These are phyloP conservation scores for Eptatretus burgeri DNA, from an alignment of 2,113 vertebrate species.

Conservation along the genomic window DNA sequence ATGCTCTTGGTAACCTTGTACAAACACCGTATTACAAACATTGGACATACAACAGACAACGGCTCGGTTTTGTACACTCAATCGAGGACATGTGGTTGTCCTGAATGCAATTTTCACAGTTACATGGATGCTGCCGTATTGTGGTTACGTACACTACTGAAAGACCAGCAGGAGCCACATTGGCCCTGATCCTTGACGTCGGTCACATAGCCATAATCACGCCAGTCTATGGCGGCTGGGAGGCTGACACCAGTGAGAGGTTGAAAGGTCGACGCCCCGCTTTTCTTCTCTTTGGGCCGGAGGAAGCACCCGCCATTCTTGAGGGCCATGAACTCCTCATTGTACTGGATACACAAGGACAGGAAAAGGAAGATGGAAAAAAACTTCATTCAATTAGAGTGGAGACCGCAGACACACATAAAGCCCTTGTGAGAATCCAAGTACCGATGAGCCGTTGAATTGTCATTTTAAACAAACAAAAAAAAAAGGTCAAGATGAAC, in stretches of 20 bases:
- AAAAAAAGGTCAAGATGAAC: no score
- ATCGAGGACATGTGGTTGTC: background rate
- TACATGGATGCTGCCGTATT: background rate
- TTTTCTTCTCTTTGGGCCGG: background rate
- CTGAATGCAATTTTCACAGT: background rate
- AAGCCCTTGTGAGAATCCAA: no score
- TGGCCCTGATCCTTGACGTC: constrained; percentile 45
- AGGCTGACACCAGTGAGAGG: constrained; percentile 17
- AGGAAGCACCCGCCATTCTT: no score
- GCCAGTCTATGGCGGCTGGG: constrained; percentile 45
- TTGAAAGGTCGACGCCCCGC: constrained; percentile 16
- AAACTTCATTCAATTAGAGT: no score
- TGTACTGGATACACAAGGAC: no score
- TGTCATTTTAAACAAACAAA: no score
- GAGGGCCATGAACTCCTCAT: no score
- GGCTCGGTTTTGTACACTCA: background rate
- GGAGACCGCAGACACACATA: no score
- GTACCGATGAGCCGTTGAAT: no score
- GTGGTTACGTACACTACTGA: constrained; percentile 26
- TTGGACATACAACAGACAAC: background rate
- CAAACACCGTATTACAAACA: background rate
- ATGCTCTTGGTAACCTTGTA: background rate
- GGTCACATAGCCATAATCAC: constrained; percentile 54
- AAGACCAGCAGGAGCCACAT: constrained; percentile 72
- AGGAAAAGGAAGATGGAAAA: no score